phyloP scores from a whole-genome alignment of 1,140 invertebrate genomes.

The Mamestra configurata region DNA sequence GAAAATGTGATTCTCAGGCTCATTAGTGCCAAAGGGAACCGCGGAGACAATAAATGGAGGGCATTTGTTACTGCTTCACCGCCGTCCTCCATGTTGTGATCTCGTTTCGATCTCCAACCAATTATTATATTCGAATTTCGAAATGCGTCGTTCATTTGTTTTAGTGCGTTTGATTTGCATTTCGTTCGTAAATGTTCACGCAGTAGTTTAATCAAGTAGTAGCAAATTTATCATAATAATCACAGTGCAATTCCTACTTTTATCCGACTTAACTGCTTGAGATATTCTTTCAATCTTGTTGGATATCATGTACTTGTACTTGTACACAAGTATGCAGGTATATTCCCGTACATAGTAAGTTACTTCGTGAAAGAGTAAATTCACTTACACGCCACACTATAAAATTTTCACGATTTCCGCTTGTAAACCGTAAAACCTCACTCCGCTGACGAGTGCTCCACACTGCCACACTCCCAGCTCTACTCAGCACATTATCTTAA shows the following conservation, averaged over 20 bases:
- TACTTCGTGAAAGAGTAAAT: background rate
- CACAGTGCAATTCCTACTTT: too few relatives aligned
- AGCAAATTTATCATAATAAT: too few relatives aligned
- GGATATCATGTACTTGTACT: too few relatives aligned
- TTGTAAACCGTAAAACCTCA: constrained; percentile 33
- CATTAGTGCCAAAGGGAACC: constrained; percentile 62
- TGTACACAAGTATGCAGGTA: too few relatives aligned
- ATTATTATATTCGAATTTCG: constrained; percentile 55
- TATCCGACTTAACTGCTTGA: too few relatives aligned
- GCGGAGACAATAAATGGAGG: constrained; percentile 59
- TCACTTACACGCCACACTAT: constrained; percentile 8
- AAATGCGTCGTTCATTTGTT: constrained; percentile 20
- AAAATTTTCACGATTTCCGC: constrained; percentile 38
- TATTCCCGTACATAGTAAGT: background rate
- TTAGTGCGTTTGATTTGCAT: background rate
- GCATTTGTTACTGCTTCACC: constrained; percentile 61
- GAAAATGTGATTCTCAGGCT: constrained; percentile 59
- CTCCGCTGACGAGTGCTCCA: constrained; percentile 7
- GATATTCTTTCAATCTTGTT: too few relatives aligned
- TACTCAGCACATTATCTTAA: constrained; percentile 44
- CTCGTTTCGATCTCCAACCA: constrained; percentile 40
- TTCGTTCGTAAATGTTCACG: too few relatives aligned
- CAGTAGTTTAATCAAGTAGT: too few relatives aligned
- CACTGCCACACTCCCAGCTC: background rate
- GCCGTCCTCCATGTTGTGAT: constrained; percentile 58